Evolutionary conservation across 2,113 vertebrate species (phyloP), one percentile per base, ranked within the genome.

Genomic region (Rhinogobius similis): DNA sequence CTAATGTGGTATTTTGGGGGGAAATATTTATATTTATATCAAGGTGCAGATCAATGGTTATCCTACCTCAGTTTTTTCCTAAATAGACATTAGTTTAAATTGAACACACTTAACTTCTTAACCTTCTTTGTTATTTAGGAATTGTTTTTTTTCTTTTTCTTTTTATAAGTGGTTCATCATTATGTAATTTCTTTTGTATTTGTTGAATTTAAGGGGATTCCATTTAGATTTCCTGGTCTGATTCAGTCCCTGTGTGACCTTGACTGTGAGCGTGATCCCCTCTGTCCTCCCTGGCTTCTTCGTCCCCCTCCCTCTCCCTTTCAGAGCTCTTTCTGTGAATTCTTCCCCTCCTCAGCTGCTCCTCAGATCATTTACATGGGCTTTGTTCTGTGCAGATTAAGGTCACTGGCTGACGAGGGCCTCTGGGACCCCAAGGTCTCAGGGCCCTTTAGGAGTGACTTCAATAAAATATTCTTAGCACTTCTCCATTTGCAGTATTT

Each of bases 311-410:
- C 14, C 10, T 55, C 20, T 44, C 13, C 24, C 46, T 52, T 32
- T 18, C 23, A 59, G 62, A n/a, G 23, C 1, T 68, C 63, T 73
- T 67, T 59, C 59, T 52, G 70, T 55, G 64, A 68, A 72, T 78
- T 80, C 67, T 61, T 61, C 36, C 32, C 56, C 38, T 27, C 75
- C 53, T 44, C 58, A 38, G 39, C 65, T 71, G 69, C 41, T 44
- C 21, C 71, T 78, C 71, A 70, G 77, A 86, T 86, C 78, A 82
- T 83, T 87, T 79, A 81, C 79, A 79, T 70, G 41, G 5, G 52
- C 73, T 86, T 86, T 84, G 82, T 86, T 88, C 84, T n/a, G 68
- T 24, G 67, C 79, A 84, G 88, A 89, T 90, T 88, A 89, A 88
- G 87, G 83, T 84, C 69, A 2, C 21, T 11, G 32, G 29, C 76